A percentile compares a stretch with the other conserved stretches of the same genome.
These are phyloP conservation scores for Periphyllus acericola DNA, from an alignment of 2,888 invertebrate species.

Conservation along the genomic window DNA sequence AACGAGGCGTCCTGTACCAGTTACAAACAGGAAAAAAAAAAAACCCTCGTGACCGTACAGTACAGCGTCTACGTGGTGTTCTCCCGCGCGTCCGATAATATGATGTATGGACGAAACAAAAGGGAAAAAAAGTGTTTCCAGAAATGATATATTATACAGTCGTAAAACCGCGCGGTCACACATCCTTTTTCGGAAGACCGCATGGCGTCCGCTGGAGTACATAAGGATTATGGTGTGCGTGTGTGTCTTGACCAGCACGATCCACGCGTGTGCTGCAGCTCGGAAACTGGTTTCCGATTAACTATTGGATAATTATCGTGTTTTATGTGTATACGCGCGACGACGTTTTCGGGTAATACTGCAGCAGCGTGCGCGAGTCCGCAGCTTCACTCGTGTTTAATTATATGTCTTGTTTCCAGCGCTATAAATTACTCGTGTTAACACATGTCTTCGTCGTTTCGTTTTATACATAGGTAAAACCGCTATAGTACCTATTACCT, in stretches of 20 bases:
- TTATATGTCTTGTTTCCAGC: background rate
- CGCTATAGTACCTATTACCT: too few relatives aligned
- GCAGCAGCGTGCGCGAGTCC: too few relatives aligned
- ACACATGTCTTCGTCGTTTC: background rate
- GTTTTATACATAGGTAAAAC: background rate
- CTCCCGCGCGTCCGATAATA: background rate
- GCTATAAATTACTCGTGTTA: background rate
- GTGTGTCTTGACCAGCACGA: background rate
- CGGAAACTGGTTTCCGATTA: background rate
- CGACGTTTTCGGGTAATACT: too few relatives aligned
- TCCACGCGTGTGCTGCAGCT: too few relatives aligned
- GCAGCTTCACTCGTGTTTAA: too few relatives aligned
- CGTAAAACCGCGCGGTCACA: background rate
- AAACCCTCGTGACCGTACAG: background rate
- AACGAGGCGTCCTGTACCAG: too few relatives aligned
- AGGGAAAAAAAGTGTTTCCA: background rate
- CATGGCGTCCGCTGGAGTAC: background rate
- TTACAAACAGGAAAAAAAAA: background rate
- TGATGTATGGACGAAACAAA: background rate
- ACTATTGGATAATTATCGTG: background rate
- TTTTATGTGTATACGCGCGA: background rate
- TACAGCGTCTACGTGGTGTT: background rate
- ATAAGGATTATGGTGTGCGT: background rate
- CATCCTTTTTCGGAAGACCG: background rate
- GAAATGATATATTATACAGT: background rate